Base-by-base conservation (phyloP, 2,113 vertebrate species). In the Rhegmatorhina hoffmannsi region DNA sequence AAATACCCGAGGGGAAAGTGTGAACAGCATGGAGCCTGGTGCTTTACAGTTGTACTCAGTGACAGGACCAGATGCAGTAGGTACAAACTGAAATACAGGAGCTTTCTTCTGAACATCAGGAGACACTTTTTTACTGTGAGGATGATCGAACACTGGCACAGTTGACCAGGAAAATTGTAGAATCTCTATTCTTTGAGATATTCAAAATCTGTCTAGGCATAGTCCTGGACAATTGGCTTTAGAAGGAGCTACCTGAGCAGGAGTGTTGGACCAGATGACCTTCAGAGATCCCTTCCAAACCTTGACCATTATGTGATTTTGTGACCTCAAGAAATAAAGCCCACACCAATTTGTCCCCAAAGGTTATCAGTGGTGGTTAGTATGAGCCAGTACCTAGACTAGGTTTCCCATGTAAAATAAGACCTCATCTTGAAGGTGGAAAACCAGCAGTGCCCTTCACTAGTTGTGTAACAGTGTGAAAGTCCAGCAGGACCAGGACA, bases 141-240 rank as follows among this genome's bases (percentile, higher is more conserved):
- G 0, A 52, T 73, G 52, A 80, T 36, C 0, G 0, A 80, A 33
- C 11, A 49, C 47, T 11, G 25, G 38, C 24, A 78, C 15, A 38
- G 26, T 11, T 84, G 33, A 14, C 46, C 36, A 83, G 23, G 79
- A 68, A 78, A 19, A 18, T 13, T 50, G 25, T 17, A 47, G 26
- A 44, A 3, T 17, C 23, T 76, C 36, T 15, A n/a, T 38, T 67
- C 34, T 40, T 59, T 12, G 20, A 46, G 44, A 38, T 14, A 44
- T 14, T 73, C 4, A 82, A 82, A 89, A 62, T 7, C 44, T 3
- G 4, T 23, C 26, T 43, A 60, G 52, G 82, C 40, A 56, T 9
- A 26, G 33, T 69, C 24, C 55, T 49, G 31, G 50, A 66, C 9
- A 33, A 13, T 10, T 25, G 10, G 36, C 34, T 52, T 74, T 56